Evolutionary conservation across 2,797 vertebrate genomes (phyloP), one percentile per base, ranked within the genome.

Genomic region (Cirrhinus mrigala): DNA sequence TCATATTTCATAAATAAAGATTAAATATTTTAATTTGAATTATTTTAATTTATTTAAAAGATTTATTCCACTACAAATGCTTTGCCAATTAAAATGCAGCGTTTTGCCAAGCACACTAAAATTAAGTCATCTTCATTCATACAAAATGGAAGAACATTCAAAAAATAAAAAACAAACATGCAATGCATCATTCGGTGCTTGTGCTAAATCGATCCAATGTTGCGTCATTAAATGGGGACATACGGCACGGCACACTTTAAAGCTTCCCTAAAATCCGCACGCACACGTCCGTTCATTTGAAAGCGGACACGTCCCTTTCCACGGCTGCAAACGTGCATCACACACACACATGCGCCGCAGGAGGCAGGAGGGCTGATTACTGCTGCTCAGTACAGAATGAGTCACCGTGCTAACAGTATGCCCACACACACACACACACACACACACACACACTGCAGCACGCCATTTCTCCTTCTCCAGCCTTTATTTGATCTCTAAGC

Each of bases 381-480:
- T 91, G 92, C 92, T 93, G 92, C 90, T 89, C 91, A 91, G 91
- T 80, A 88, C 90, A 90, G 90, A 90, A 92, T 95, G 93, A 93
- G 92, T 94, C 95, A 96, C 94, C 94, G 90, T 94, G 93, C 88
- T 92, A 89, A 81, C 91, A 88, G 92, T 92, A 93, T 95, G 93
- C 92, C 93, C 92, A 85, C 95, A 94, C 93, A 94, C 93, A 94
- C 94, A 86, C 94, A 94, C 93, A 94, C 94, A 85, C 93, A 92
- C 92, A 83, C 95, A 94, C 93, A 94, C 94, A 86, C 93, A 92
- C 91, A 92, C 86, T 81, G 89, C 91, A 91, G 90, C 91, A 89
- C 86, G 86, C 89, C 89, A 89, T 68, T 81, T 82, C 62, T 81
- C 46, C 60, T 76, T 24, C 68, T 73, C 70, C 37, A 29, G 18